Conservation (phyloP, 1,140 invertebrate species). For the Alviniconcha marisindica region DNA sequence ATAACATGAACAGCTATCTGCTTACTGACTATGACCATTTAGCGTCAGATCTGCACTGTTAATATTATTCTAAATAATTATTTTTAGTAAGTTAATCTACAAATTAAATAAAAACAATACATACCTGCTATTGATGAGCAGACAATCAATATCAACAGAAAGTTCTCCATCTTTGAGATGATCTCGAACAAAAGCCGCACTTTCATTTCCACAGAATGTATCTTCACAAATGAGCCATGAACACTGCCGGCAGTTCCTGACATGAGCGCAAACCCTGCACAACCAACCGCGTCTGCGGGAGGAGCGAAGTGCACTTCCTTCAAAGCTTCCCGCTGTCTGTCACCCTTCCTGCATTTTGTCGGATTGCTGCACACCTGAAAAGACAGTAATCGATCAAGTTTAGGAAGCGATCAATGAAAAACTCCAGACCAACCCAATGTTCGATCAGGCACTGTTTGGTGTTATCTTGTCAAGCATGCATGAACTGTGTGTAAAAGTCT, state of each 20-base stretch:
- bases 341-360: conserved; percentile 24
- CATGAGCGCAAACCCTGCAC: conserved; percentile 1
- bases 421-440: background rate
- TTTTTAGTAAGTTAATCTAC: too few species aligned
- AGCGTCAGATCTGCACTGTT: background rate
- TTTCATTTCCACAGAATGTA: conserved; percentile 18
- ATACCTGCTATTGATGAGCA: conserved; percentile 25
- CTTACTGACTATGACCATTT: background rate
- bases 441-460: background rate
- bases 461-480: background rate
- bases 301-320: background rate
- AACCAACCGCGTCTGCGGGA: background rate
- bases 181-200: background rate
- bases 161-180: conserved; percentile 28
- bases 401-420: background rate
- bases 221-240: background rate
- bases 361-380: background rate
- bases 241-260: background rate
- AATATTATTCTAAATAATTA: too few species aligned
- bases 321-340: background rate
- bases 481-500: background rate
- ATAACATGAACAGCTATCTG: background rate
- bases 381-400: background rate
- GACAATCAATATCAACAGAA: background rate
- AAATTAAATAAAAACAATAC: background rate